Evolutionary conservation across 2,113 vertebrate species (phyloP).

Genomic region (Limanda limanda): DNA sequence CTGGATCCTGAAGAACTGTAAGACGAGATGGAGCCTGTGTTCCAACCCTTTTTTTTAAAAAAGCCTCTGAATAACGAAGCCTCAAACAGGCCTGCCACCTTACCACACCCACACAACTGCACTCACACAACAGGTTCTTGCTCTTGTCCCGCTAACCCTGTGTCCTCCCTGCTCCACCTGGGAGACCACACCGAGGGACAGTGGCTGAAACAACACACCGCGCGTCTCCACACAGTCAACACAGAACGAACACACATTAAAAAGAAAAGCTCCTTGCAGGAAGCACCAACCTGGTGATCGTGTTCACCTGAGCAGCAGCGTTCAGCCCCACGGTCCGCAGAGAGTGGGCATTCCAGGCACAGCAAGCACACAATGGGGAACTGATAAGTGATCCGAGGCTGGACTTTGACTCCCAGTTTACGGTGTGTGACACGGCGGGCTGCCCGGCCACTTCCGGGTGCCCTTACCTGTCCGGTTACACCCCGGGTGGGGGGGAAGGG

Average conservation of each 20-base stretch:
- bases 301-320: constrained; percentile 24
- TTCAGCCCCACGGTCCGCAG: constrained; percentile 1
- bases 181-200: constrained; percentile 52
- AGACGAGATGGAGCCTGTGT: constrained; percentile 44
- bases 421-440: neutral
- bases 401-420: constrained; percentile 65
- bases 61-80: constrained; percentile 33
- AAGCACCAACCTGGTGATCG: neutral
- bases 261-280: neutral
- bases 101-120: constrained; percentile 66
- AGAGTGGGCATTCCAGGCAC: constrained; percentile 46
- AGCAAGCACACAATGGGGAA: constrained; percentile 16
- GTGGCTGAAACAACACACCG: constrained; percentile 14
- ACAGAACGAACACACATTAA: neutral
- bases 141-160: constrained; percentile 3
- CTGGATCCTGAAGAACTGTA: constrained; percentile 21
- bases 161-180: constrained; percentile 18
- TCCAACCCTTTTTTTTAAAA: constrained; percentile 14
- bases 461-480: constrained; percentile 40
- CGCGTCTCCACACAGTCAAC: neutral
- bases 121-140: constrained; percentile 76
- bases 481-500: neutral
- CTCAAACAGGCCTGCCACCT: constrained; percentile 68
- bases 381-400: constrained; percentile 39
- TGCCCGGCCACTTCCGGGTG: constrained; percentile 63